Base-by-base conservation (phyloP, 2,113 vertebrate genomes). In the Petrocephalus microphthalmus region DNA sequence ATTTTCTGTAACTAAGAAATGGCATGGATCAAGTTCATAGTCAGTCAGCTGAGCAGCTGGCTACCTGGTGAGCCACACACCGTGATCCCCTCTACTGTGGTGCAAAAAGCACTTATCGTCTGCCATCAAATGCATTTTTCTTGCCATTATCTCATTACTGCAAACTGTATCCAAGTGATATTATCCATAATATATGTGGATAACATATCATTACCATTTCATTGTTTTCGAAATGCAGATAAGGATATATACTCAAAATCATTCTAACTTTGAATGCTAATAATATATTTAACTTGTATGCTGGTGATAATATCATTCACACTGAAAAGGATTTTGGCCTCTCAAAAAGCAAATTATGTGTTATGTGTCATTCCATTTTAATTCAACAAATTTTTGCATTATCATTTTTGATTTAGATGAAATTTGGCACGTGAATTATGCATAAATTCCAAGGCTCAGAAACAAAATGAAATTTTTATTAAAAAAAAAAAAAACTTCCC, bases 1-100 rank as follows among this genome's bases (percentile, higher is more conserved):
- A 88, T 83, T 88, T 83, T 88, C 78, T 45, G 74, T 45, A 84
- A 22, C 87, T 22, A 22, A 42, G 53, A 84, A 29, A 60, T 83
- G 78, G 53, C 78, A 15, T 13, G 53, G 87, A 88, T 60, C 33
- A n/a, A 33, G 53, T 47, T 54, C 52, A 33, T 22, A 37, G 54
- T 57, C 87, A 47, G 25, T 29, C 37, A 19, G 29, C 15, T 54
- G 78, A 88, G 74, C 22, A 37, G 52, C 52, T 37, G 54, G 87
- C 78, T n/a, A n/a, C 53, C 11, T 7, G 25, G 22, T 15, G 17
- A 11, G 20, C 11, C 13, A 19, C 67, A 19, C 49, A 8, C 19
- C 19, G 54, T 42, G 60, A 53, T 71, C 6, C 37, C 22, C 25
- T 78, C 64, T 1, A 42, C n/a, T 33, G 49, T 85, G 49, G 49